Evolutionary conservation across 2,113 vertebrate species (phyloP).

Genomic region (Indicator maculatus): DNA sequence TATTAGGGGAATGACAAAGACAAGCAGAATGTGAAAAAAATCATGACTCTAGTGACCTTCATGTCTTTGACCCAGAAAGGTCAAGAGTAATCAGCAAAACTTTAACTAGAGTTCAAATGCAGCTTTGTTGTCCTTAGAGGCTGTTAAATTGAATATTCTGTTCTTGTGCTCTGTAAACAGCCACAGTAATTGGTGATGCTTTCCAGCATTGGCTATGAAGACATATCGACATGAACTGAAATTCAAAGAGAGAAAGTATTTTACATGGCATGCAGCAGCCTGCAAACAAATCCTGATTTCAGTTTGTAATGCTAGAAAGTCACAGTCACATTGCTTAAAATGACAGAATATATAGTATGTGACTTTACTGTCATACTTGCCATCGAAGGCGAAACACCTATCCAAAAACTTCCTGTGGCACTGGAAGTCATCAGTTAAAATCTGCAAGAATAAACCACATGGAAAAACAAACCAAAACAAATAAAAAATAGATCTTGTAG

Average conservation of each 20-base stretch:
- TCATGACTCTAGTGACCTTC: slow-evolving; percentile 67
- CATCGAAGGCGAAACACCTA: not conserved
- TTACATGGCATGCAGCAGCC: not conserved
- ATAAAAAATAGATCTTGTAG: not conserved
- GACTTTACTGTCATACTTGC: not conserved
- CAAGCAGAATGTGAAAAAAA: slow-evolving; percentile 62
- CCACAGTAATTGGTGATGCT: slow-evolving; percentile 20
- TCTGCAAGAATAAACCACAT: not conserved
- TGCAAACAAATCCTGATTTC: not conserved
- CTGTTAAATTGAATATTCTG: slow-evolving; percentile 57
- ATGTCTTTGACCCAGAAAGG: slow-evolving; percentile 60
- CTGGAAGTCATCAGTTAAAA: not conserved
- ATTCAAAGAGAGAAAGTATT: not conserved
- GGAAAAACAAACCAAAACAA: not conserved
- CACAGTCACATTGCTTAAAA: slow-evolving; percentile 14
- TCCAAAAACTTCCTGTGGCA: not conserved
- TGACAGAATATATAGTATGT: not conserved
- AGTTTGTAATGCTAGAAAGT: not conserved
- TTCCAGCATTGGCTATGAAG: slow-evolving; percentile 18
- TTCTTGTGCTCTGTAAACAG: slow-evolving; percentile 46
- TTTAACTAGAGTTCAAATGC: slow-evolving; percentile 69
- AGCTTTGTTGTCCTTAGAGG: slow-evolving; percentile 23
- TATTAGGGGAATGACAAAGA: slow-evolving; percentile 68
- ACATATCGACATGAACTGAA: slow-evolving; percentile 3
- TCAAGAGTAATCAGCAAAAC: slow-evolving; percentile 71